Evolutionary conservation across 2,888 invertebrate genomes (phyloP).

Genomic region (Venustoraphidia nigricollis): DNA sequence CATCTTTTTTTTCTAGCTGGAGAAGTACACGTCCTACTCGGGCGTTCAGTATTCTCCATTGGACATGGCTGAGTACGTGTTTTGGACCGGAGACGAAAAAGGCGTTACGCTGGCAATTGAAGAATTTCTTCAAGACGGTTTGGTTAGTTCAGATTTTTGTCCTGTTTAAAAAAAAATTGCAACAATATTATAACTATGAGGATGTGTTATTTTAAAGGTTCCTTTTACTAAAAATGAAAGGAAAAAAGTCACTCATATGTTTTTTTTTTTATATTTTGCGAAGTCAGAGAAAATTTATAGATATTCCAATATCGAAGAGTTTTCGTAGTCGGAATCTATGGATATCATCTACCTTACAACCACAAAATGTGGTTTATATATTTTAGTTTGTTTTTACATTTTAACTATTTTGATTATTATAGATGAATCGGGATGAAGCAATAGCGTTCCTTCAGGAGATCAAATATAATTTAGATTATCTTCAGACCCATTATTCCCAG

Average conservation of each 20-base stretch:
- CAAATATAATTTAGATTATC: conserved; percentile 54
- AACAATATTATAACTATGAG: no score
- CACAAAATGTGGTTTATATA: no score
- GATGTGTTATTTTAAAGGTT: no score
- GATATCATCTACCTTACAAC: no score
- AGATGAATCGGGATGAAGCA: conserved; percentile 64
- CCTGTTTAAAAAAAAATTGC: background rate
- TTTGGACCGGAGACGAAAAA: conserved; percentile 68
- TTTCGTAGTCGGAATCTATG: no score
- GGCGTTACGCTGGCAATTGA: conserved; percentile 63
- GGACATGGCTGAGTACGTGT: conserved; percentile 71
- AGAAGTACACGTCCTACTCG: conserved; percentile 34
- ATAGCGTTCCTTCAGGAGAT: conserved; percentile 61
- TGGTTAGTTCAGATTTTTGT: conserved; percentile 35
- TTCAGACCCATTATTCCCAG: conserved; percentile 47
- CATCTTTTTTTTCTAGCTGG: conserved; percentile 29
- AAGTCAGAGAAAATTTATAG: no score
- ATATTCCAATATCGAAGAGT: no score
- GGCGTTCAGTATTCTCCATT: conserved; percentile 57
- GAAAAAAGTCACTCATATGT: no score
- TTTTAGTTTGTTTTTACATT: no score
- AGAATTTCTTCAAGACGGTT: conserved; percentile 58
- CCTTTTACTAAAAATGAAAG: no score
- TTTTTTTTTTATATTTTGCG: no score
- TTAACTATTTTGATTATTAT: conserved; percentile 9